Evolutionary conservation across 2,888 invertebrate genomes (phyloP).

Genomic region (Rugalucina vietnamica): DNA sequence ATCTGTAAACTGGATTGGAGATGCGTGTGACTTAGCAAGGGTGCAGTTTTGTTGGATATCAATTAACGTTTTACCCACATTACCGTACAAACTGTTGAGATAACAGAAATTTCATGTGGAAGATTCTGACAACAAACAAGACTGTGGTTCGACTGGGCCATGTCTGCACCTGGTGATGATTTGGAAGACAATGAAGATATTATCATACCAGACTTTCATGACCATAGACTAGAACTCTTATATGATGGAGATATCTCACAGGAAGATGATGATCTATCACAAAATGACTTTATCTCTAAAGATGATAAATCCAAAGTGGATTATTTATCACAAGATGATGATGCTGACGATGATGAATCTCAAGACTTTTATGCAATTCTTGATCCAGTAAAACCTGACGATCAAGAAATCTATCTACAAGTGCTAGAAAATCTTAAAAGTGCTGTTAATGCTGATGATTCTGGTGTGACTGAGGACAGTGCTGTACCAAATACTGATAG

Average conservation of each 20-base stretch:
- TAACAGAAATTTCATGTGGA: too few species aligned
- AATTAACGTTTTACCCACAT: too few species aligned
- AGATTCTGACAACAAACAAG: too few species aligned
- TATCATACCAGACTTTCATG: conserved; percentile 7
- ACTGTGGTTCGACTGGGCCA: neutral
- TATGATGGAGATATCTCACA: neutral
- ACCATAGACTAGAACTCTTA: neutral
- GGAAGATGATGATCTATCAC: neutral
- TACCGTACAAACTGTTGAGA: too few species aligned
- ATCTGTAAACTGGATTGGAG: neutral
- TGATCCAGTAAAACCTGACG: conserved; percentile 35
- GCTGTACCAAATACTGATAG: neutral
- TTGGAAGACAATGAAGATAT: neutral
- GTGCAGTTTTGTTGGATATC: too few species aligned
- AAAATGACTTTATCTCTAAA: conserved; percentile 2
- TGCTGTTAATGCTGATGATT: conserved; percentile 36
- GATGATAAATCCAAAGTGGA: neutral
- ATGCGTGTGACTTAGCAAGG: too few species aligned
- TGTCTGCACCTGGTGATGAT: neutral
- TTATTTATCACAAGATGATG: neutral
- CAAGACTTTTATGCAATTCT: conserved; percentile 12
- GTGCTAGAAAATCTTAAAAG: conserved; percentile 60
- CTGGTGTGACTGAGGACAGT: neutral
- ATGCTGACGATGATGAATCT: conserved; percentile 19
- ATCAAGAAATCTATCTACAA: conserved; percentile 57